These are phyloP conservation scores for Luperina nickerlii DNA, from an alignment of 2,888 invertebrate genomes.

Conservation along the genomic window DNA sequence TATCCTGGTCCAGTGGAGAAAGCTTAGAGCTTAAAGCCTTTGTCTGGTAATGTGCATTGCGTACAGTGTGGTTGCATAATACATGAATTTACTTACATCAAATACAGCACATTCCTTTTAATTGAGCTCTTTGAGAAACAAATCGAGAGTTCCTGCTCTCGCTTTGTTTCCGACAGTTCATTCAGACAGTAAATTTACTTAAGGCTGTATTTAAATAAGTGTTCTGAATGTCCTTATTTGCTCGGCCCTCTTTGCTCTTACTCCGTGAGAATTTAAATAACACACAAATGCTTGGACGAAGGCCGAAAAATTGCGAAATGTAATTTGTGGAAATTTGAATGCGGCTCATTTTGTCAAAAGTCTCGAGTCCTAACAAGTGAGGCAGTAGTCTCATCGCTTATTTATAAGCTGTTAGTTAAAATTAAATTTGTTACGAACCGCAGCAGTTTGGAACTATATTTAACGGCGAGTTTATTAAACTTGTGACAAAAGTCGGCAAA, in stretches of 20 bases:
- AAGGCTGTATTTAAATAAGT: slow-evolving; percentile 61
- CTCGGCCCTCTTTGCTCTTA: slow-evolving; percentile 34
- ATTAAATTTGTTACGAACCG: slow-evolving; percentile 55
- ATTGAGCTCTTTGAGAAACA: slow-evolving; percentile 49
- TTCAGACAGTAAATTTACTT: slow-evolving; percentile 50
- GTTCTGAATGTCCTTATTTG: slow-evolving; percentile 60
- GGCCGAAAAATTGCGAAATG: slow-evolving; percentile 42
- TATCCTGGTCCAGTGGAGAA: slow-evolving; percentile 33
- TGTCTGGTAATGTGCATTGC: slow-evolving; percentile 53
- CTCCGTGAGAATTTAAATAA: slow-evolving; percentile 67
- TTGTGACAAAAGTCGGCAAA: slow-evolving; percentile 9
- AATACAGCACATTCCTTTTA: slow-evolving; percentile 44
- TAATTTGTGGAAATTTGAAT: slow-evolving; percentile 50
- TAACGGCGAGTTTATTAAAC: slow-evolving; percentile 27
- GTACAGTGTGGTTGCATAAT: slow-evolving; percentile 41
- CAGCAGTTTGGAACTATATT: slow-evolving; percentile 31
- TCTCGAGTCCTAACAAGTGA: slow-evolving; percentile 25
- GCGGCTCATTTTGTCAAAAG: slow-evolving; percentile 49
- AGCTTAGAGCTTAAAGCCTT: slow-evolving; percentile 58
- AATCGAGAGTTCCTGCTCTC: background rate
- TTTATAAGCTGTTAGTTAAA: slow-evolving; percentile 57
- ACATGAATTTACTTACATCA: slow-evolving; percentile 34
- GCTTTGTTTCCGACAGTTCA: slow-evolving; percentile 45
- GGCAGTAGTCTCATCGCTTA: slow-evolving; percentile 36
- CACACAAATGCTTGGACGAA: slow-evolving; percentile 53